Base-by-base conservation (phyloP, 2,797 vertebrate species). In the Fratercula arctica region DNA sequence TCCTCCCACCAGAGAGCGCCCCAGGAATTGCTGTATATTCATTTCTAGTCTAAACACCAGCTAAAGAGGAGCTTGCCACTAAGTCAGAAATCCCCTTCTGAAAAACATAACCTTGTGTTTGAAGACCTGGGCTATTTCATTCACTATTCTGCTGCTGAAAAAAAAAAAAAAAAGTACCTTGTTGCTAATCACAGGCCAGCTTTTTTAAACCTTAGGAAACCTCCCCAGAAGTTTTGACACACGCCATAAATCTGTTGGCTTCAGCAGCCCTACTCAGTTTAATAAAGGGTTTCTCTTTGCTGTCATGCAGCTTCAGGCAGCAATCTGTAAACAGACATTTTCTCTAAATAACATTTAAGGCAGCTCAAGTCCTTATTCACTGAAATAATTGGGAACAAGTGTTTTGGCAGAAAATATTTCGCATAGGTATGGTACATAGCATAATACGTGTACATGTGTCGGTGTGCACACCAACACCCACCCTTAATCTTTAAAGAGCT, bases 401-500 rank as follows among this genome's bases (percentile, higher is more conserved):
- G 53, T 50, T 72, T 91, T 33, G 5, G 4, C 56, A 77, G 41
- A 84, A 43, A 51, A 33, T 21, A 60, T 77, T 87, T 66, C n/a
- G 29, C 5, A 14, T 78, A 33, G 3, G 2, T 61, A 29, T 35
- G 31, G 29, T 17, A 41, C 35, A 17, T 45, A 50, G 50, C 43
- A 29, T 56, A 20, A 56, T 20, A 33, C 0, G 0, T 5, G 3
- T 7, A 26, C 24, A 12, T 14, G 17, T 31, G 39, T 5, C 41
- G 26, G 29, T 43, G n/a, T 60, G 46, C 78, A 60, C 21, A 72
- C 31, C 48, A 92, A 43, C 31, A 33, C n/a, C 6, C 23, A 33
- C 43, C 18, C 37, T 69, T 29, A 35, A 31, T 46, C 57, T 72
- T 33, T 59, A 23, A 82, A 60, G 28, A 56, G 37, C 46, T 70